Evolutionary conservation across 1,140 invertebrate genomes (phyloP), one percentile per base, ranked within the genome.

Genomic region (Bemisia tabaci): DNA sequence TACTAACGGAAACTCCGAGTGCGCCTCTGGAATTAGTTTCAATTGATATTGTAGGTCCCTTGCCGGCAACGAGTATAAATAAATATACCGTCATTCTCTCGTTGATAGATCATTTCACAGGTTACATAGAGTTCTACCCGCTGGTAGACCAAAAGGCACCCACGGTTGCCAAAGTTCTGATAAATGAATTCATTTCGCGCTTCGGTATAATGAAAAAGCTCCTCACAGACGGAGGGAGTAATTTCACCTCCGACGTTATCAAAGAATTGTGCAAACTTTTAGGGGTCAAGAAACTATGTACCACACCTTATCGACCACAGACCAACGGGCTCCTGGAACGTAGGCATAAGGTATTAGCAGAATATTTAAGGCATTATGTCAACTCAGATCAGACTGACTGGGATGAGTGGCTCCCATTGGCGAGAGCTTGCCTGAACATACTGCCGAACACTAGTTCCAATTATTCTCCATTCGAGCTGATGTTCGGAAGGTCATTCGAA

Each of bases 291-390:
- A 67, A 64, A 48, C 48, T 61, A 1, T 39, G 23, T 12, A 78
- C 73, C 22, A 76, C 74, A 9, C 71, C 75, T n/a, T 79, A 79
- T 70, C 74, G 78, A 58, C 76, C 76, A 23, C 72, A 78, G 71
- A 75, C 72, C 1, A 75, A 74, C 62, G 77, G 75, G 12, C 67
- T 22, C 12, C 2, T 66, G 17, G 69, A 70, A 65, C 59, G 67
- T 33, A 58, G 22, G n/a, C 62, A 70, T 68, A 22, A 23, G 1
- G 61, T 59, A 5, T 26, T 70, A 1, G 39, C 26, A 17, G 60
- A 66, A 12, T 64, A 68, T 48, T 26, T 70, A 12, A 12, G 63
- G 59, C 25, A 67, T 23, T 72, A 66, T 62, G 59, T 69, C 12
- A 59, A 69, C 25, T 22, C 59, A 24, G 67, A 71, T 17, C 68